phyloP scores from a whole-genome alignment of 2,888 invertebrate species.

The Peribatodes rhomboidaria region DNA sequence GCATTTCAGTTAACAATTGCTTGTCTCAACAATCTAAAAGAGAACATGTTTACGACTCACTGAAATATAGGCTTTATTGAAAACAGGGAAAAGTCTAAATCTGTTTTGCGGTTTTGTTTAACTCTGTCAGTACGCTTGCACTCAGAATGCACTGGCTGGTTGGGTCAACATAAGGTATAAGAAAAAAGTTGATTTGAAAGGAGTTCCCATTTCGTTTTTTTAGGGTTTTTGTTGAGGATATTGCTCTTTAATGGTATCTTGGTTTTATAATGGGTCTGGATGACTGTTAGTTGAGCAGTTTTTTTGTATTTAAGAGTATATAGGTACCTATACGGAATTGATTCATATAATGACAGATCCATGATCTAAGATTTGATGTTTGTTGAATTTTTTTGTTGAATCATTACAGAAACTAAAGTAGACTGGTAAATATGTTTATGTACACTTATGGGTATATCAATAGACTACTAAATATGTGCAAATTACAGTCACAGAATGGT shows the following conservation, averaged over 20 bases:
- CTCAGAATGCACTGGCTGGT: constrained; percentile 62
- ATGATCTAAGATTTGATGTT: not conserved
- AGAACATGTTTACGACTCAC: constrained; percentile 24
- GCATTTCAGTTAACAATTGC: constrained; percentile 16
- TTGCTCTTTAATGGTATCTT: not conserved
- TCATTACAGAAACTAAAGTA: not conserved
- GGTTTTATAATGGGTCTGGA: not conserved
- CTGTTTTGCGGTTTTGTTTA: not conserved
- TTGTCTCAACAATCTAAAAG: constrained; percentile 19
- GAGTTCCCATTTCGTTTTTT: constrained; percentile 6
- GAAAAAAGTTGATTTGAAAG: constrained; percentile 20
- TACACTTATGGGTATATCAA: no score
- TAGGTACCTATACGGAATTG: not conserved
- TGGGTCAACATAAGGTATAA: constrained; percentile 42
- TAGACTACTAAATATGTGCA: not conserved
- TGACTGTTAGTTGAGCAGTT: not conserved
- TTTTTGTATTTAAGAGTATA: not conserved
- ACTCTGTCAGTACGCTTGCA: constrained; percentile 60
- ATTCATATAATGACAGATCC: not conserved
- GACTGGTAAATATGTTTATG: no score
- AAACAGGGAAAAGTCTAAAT: constrained; percentile 8
- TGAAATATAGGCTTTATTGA: constrained; percentile 31
- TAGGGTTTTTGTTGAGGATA: not conserved
- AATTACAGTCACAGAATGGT: not conserved
- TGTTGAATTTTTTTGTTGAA: not conserved